Base-by-base conservation (phyloP, 2,888 invertebrate species). In the Dendrolimus pini region DNA sequence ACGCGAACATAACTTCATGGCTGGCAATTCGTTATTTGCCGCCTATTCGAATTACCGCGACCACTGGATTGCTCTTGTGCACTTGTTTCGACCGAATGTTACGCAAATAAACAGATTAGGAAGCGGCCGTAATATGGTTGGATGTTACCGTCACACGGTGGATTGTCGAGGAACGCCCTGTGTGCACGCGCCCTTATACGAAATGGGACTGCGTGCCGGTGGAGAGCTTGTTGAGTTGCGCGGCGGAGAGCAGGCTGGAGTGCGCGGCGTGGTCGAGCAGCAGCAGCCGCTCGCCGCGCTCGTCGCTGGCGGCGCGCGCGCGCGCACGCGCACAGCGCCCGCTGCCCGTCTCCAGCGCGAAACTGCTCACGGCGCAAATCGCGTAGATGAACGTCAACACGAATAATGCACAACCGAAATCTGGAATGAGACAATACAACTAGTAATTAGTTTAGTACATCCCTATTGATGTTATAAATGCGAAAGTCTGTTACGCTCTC, bases 231-330 rank as follows among this genome's bases (percentile, higher is more conserved):
- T 79, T 82, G 10, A 89, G 76, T 66, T 90, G 89, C 53, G 87
- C 87, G 9, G 88, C 81, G n/a, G 90, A 90, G 0, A 90, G 72
- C 41, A 90, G 62, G 68, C 86, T 89, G 63, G 86, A 89, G 62
- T 89, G 89, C 0, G 89, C 88, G 1, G 85, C 84, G 69, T 89
- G 89, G 70, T 90, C 89, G 0, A 89, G 77, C 7, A 90, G 66
- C 8, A 90, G 65, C 7, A 90, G 67, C 1, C 89, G 72, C 58
- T 89, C 90, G 52, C 89, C 90, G 41, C 87, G 75, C 65, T 86
- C 87, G 65, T 85, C 86, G 59, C 70, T 74, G 7, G 69, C 60
- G 9, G 71, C 65, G 13, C 74, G 71, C 0, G 65, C 59, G n/a
- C n/a, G n/a, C 1, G 75, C 68, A 52, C 78, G 79, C 0, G 74